Evolutionary conservation across 2,888 invertebrate genomes (phyloP).

Genomic region (Ectropis crepuscularia): DNA sequence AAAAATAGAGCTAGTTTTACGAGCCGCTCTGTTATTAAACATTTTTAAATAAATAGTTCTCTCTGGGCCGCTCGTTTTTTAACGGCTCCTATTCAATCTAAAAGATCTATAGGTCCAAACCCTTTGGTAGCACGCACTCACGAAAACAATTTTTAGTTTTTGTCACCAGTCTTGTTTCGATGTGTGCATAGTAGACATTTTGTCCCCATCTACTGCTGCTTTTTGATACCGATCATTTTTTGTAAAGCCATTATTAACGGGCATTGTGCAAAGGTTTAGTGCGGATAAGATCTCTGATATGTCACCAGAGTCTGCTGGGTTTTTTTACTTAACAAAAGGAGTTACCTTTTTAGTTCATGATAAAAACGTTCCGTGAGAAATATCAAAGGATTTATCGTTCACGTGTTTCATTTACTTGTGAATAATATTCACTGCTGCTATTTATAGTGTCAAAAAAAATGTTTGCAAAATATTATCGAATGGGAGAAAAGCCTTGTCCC

Average conservation of each 20-base stretch:
- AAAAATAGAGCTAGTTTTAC: slow-evolving; percentile 77
- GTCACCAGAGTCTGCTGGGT: slow-evolving; percentile 75
- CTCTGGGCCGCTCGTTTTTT: slow-evolving; percentile 69
- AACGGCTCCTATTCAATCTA: slow-evolving; percentile 66
- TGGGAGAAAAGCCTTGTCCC: slow-evolving; percentile 44
- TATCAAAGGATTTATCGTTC: slow-evolving; percentile 32
- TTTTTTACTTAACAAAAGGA: slow-evolving; percentile 68
- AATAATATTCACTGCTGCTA: slow-evolving; percentile 28
- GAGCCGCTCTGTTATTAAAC: slow-evolving; percentile 81
- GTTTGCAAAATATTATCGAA: slow-evolving; percentile 25
- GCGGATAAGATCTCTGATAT: slow-evolving; percentile 82
- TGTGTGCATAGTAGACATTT: slow-evolving; percentile 72
- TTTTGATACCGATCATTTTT: slow-evolving; percentile 83
- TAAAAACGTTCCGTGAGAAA: slow-evolving; percentile 67
- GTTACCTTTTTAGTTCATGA: slow-evolving; percentile 71
- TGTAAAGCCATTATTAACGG: slow-evolving; percentile 76
- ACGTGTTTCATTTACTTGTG: slow-evolving; percentile 43
- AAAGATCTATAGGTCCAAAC: slow-evolving; percentile 71
- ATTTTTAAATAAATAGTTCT: slow-evolving; percentile 76
- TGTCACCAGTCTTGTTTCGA: slow-evolving; percentile 63
- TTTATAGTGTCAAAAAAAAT: not conserved
- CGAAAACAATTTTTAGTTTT: slow-evolving; percentile 63
- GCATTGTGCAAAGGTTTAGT: slow-evolving; percentile 80
- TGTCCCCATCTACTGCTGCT: slow-evolving; percentile 75
- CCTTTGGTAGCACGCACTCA: slow-evolving; percentile 74